phyloP scores from a whole-genome alignment of 2,888 invertebrate genomes.

The Phasia obesa region DNA sequence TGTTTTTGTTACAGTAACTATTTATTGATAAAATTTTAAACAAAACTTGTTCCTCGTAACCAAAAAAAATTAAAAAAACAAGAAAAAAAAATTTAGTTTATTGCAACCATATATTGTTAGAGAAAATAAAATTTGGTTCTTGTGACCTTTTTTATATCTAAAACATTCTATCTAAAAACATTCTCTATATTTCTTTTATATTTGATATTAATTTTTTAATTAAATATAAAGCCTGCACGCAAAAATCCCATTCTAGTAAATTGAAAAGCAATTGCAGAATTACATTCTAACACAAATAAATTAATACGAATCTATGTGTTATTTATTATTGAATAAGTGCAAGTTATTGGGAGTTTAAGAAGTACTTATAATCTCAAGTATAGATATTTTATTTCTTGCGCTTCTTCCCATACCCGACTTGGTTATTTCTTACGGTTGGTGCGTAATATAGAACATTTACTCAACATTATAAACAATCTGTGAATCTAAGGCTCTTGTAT shows the following conservation, averaged over 20 bases:
- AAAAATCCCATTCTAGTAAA: slow-evolving; percentile 53
- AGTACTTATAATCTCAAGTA: slow-evolving; percentile 58
- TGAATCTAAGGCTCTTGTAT: slow-evolving; percentile 10
- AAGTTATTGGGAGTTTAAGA: slow-evolving; percentile 9
- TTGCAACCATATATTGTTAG: no score
- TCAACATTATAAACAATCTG: slow-evolving; percentile 49
- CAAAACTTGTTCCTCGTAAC: no score
- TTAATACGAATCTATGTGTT: neutral
- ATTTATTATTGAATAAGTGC: slow-evolving; percentile 24
- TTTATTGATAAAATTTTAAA: no score
- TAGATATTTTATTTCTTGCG: slow-evolving; percentile 50
- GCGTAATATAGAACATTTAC: slow-evolving; percentile 62
- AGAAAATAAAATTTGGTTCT: no score
- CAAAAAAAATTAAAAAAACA: no score
- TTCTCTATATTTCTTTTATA: no score
- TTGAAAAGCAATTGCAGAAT: slow-evolving; percentile 26
- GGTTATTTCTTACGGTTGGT: slow-evolving; percentile 46
- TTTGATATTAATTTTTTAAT: slow-evolving; percentile 28
- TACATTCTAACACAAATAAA: neutral
- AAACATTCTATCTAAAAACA: no score
- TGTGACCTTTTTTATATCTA: no score
- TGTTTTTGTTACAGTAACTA: no score
- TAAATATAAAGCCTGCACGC: slow-evolving; percentile 58
- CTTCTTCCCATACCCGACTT: neutral
- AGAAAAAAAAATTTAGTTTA: no score